Conservation (phyloP, 1,140 invertebrate genomes). For the Drosophila guanche region DNA sequence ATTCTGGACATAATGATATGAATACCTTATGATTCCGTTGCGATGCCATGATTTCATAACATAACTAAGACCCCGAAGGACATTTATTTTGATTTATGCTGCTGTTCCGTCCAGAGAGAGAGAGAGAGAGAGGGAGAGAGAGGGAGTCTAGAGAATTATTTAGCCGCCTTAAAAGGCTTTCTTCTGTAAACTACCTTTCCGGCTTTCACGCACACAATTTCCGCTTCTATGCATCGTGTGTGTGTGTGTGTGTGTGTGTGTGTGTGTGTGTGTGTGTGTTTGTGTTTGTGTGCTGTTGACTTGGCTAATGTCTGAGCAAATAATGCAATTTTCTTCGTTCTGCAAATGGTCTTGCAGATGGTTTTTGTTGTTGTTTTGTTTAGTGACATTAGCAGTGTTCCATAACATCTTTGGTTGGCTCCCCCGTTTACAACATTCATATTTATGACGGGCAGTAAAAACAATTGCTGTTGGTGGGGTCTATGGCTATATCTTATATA, state of each 20-base stretch:
- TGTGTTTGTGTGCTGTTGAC: conserved; percentile 51
- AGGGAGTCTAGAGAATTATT: conserved; percentile 26
- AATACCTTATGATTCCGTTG: conserved; percentile 63
- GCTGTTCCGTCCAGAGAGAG: conserved; percentile 5
- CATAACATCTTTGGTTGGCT: no score
- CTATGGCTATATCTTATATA: conserved; percentile 50
- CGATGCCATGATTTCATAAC: conserved; percentile 53
- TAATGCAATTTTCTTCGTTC: conserved; percentile 56
- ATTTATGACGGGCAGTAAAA: conserved; percentile 3
- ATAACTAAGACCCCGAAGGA: conserved; percentile 36
- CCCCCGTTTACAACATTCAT: no score
- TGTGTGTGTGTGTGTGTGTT: conserved; percentile 10
- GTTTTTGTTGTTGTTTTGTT: no score
- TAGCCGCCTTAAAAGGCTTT: conserved; percentile 67
- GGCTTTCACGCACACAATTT: conserved; percentile 54
- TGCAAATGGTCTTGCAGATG: no score
- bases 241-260: conserved; percentile 7
- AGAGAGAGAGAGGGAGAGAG: no score
- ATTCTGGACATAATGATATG: conserved; percentile 55
- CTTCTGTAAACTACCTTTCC: conserved; percentile 61
- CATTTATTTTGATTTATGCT: conserved; percentile 65
- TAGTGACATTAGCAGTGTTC: no score
- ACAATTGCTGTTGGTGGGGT: conserved; percentile 1
- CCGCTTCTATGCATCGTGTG: conserved; percentile 45
- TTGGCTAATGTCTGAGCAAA: conserved; percentile 74